phyloP scores from a whole-genome alignment of 2,888 invertebrate species.

The Dryomyza anilis region DNA sequence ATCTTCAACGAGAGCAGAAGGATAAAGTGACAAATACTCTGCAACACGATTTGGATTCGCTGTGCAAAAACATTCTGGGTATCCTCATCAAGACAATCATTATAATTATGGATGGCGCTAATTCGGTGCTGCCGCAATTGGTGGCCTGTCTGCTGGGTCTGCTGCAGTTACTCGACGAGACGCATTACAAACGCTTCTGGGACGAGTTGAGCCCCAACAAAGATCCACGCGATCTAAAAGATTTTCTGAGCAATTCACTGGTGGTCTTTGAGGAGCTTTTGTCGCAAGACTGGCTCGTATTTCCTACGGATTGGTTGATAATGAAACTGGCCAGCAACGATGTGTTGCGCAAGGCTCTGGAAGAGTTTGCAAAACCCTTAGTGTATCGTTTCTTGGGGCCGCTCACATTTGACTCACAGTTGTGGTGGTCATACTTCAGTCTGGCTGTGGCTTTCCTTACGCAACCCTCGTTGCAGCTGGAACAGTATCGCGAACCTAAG shows the following conservation, averaged over 20 bases:
- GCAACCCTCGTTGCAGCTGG: slow-evolving; percentile 79
- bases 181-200: slow-evolving; percentile 86
- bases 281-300: slow-evolving; percentile 63
- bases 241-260: slow-evolving; percentile 83
- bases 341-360: slow-evolving; percentile 81
- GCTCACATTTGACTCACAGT: slow-evolving; percentile 76
- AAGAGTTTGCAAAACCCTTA: slow-evolving; percentile 87
- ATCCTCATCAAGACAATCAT: slow-evolving; percentile 85
- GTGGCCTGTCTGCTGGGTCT: slow-evolving; percentile 86
- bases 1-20: slow-evolving; percentile 63
- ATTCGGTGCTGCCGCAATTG: slow-evolving; percentile 73
- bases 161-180: slow-evolving; percentile 83
- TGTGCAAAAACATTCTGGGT: slow-evolving; percentile 80
- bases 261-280: slow-evolving; percentile 63
- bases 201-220: slow-evolving; percentile 70
- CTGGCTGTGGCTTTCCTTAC: slow-evolving; percentile 80
- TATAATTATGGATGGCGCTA: slow-evolving; percentile 78
- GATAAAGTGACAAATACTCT: slow-evolving; percentile 62
- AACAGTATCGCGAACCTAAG: slow-evolving; percentile 81
- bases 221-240: slow-evolving; percentile 82
- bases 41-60: slow-evolving; percentile 81
- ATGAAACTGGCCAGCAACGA: slow-evolving; percentile 88
- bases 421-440: slow-evolving; percentile 80
- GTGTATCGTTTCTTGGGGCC: slow-evolving; percentile 80
- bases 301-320: slow-evolving; percentile 89